phyloP scores from a whole-genome alignment of 2,888 invertebrate genomes.

The Eupithecia dodoneata region DNA sequence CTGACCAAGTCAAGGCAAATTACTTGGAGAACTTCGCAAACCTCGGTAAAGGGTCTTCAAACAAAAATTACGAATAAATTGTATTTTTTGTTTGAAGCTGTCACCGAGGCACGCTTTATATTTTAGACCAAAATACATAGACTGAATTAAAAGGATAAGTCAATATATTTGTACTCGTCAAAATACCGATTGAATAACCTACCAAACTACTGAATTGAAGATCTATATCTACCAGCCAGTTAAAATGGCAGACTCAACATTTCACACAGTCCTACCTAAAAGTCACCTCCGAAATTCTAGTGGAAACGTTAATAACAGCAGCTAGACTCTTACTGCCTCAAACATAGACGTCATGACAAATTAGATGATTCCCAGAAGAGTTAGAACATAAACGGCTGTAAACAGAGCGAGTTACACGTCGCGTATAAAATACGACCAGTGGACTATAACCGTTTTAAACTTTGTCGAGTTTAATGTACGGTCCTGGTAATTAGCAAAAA shows the following conservation, averaged over 20 bases:
- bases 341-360: conserved; percentile 25
- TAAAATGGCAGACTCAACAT: background rate
- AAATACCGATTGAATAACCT: background rate
- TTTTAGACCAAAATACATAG: conserved; percentile 10
- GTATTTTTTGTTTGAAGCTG: too few species aligned
- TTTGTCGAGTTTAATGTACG: conserved; percentile 33
- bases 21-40: conserved; percentile 31
- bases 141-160: background rate
- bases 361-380: conserved; percentile 38
- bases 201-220: background rate
- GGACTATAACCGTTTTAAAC: conserved; percentile 40
- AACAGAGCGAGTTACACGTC: conserved; percentile 34
- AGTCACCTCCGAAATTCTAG: background rate
- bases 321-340: background rate
- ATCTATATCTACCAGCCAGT: background rate
- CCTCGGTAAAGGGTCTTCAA: conserved; percentile 7
- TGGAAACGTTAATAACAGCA: background rate
- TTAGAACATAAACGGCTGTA: conserved; percentile 36
- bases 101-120: background rate
- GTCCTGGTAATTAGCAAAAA: conserved; percentile 2
- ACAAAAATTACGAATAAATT: conserved; percentile 12
- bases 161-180: background rate
- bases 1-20: conserved; percentile 40
- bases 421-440: conserved; percentile 38
- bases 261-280: background rate